Evolutionary conservation across 2,888 invertebrate species (phyloP), one percentile per base, ranked within the genome.

Genomic region (Standfussiana lucernea): DNA sequence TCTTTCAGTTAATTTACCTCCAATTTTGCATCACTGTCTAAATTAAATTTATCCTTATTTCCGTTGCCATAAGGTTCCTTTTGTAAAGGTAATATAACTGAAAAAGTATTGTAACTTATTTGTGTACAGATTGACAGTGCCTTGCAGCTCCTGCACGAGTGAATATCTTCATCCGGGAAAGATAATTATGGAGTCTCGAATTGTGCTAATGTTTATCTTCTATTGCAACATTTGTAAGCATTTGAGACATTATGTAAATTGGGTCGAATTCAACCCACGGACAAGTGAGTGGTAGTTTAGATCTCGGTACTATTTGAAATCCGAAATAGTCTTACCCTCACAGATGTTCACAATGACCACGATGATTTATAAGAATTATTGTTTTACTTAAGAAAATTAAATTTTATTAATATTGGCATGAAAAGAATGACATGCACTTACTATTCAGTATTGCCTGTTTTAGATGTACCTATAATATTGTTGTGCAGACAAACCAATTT

Each of bases 391-490:
- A 53, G 2, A 56, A n/a, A 28, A 15, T 7, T 8, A 2, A 37
- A 24, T n/a, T 53, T 28, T 32, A 5, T 40, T 35, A 18, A 1
- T 53, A 24, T 42, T 75, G 42, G 15, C 18, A 62, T 2, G 15
- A 35, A 28, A 64, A 6, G 8, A 59, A 45, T 28, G 2, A 65
- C 15, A 32, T 47, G 24, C 7, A 56, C 45, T 37, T 56, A 10
- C n/a, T 47, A 56, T 47, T 53, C 42, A 76, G 64, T 64, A 70
- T 70, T 28, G 40, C 35, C 37, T 24, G 35, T n/a, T 53, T 77
- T 42, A 67, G 15, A 59, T 50, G 18, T 56, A 35, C 15, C 42
- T 1, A 65, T 47, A 2, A 56, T n/a, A n/a, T 65, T 50, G 35
- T 61, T 66, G n/a, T 45, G 32, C 37, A 59, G 11, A 32, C 21